Conservation (phyloP, 2,888 invertebrate species). For the Drosophila borborema region DNA sequence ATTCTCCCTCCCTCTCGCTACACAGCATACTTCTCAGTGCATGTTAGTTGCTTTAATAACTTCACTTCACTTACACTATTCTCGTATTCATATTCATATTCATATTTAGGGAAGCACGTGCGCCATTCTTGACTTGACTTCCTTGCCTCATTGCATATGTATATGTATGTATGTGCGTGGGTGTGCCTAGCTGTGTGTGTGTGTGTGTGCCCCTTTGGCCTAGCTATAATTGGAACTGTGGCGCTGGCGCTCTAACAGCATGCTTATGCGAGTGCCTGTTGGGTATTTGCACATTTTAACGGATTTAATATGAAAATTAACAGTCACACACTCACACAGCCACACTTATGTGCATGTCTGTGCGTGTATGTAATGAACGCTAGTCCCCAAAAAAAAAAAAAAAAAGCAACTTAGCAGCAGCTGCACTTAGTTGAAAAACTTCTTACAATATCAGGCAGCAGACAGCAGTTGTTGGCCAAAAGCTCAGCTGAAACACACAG, state of each 20-base stretch:
- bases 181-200: conserved; percentile 1
- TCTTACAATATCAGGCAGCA: conserved; percentile 67
- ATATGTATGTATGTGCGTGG: conserved; percentile 1
- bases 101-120: conserved; percentile 53
- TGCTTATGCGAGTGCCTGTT: conserved; percentile 61
- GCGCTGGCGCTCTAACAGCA: conserved; percentile 12
- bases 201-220: conserved; percentile 21
- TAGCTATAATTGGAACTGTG: conserved; percentile 20
- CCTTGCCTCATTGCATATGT: conserved; percentile 28
- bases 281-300: conserved; percentile 79
- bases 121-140: conserved; percentile 45
- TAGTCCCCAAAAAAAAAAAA: conserved; percentile 27
- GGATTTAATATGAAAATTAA: conserved; percentile 79
- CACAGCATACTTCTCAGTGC: conserved; percentile 39
- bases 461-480: conserved; percentile 13
- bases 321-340: conserved; percentile 45
- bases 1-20: not conserved
- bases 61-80: conserved; percentile 75
- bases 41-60: conserved; percentile 68
- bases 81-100: conserved; percentile 59
- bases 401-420: conserved; percentile 47
- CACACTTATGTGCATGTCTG: conserved; percentile 7
- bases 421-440: conserved; percentile 77
- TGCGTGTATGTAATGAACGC: conserved; percentile 59
- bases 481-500: not conserved